Percentiles rank a stretch among this genome's conserved stretches.
These are phyloP conservation scores for Electrophaes corylata DNA, from an alignment of 2,888 invertebrate species.

Conservation along the genomic window DNA sequence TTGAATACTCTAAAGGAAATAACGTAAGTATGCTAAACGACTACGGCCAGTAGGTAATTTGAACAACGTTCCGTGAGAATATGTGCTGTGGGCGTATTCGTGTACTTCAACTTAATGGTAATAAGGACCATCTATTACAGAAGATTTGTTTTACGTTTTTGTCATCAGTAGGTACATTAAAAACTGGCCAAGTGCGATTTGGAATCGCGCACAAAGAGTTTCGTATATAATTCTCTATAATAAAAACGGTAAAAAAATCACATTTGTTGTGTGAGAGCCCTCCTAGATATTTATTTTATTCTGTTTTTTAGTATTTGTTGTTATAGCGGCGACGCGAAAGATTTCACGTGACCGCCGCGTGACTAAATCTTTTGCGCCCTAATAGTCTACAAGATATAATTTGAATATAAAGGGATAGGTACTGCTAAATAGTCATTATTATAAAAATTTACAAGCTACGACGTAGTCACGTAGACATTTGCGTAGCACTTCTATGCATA, in stretches of 20 bases:
- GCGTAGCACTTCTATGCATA: conserved; percentile 3
- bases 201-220: too few relatives aligned
- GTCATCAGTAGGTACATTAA: too few relatives aligned
- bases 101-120: conserved; percentile 53
- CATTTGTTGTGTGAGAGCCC: too few relatives aligned
- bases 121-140: conserved; percentile 49
- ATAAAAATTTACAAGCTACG: background rate
- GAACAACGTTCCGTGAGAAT: conserved; percentile 55
- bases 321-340: too few relatives aligned
- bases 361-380: too few relatives aligned
- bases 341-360: too few relatives aligned
- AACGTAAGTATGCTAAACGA: conserved; percentile 53
- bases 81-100: conserved; percentile 40
- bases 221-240: too few relatives aligned
- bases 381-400: too few relatives aligned
- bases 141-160: conserved; percentile 48
- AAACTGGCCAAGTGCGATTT: too few relatives aligned
- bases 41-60: conserved; percentile 49
- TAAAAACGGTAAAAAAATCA: too few relatives aligned
- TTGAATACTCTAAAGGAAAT: conserved; percentile 29
- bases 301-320: too few relatives aligned
- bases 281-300: too few relatives aligned
- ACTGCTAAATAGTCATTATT: background rate
- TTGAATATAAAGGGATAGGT: background rate
- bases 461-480: conserved; percentile 2